Evolutionary conservation across 2,797 vertebrate genomes (phyloP), one percentile per base, ranked within the genome.

Genomic region (Orientallactaga sibirica): DNA sequence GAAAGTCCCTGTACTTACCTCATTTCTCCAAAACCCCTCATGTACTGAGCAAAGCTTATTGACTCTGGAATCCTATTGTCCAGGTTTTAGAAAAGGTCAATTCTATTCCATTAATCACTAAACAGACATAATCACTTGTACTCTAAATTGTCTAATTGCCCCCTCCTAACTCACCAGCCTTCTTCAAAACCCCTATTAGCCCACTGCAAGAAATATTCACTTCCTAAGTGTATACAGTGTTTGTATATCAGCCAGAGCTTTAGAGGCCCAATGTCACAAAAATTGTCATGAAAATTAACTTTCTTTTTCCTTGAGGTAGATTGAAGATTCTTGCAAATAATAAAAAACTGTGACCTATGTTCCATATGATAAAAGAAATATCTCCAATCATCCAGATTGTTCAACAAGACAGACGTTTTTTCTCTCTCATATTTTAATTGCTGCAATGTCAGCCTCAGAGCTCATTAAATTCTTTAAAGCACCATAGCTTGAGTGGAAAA

Each of bases 381-480:
- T 94, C 5, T 9, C n/a, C 79, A 43, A 20, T 68, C 76, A 94
- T 76, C 64, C 2, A 74, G n/a, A 82, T 66, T 91, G 84, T 81
- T 94, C 86, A 97, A 96, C 62, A 92, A 97, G 93, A 76, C 1
- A 90, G 94, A 61, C 1, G 19, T 91, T 84, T 90, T 97, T 95
- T 97, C 48, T 48, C 68, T 84, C 27, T 95, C 29, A 62, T 96
- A 96, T 78, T 96, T 95, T 79, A 96, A 96, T 94, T 90, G 74
- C 48, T 96, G n/a, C 94, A 96, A 92, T 92, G 16, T 96, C 95
- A 96, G 66, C 3, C 85, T 97, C 89, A 73, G 61, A 96, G 73
- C 91, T 97, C 5, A 27, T 97, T 97, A 95, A 92, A 29, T 15
- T 95, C 70, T 95, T 97, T 75, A 97, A 96, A 92, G 7, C 14